Evolutionary conservation across 2,888 invertebrate genomes (phyloP).

Genomic region (Timandra comae): DNA sequence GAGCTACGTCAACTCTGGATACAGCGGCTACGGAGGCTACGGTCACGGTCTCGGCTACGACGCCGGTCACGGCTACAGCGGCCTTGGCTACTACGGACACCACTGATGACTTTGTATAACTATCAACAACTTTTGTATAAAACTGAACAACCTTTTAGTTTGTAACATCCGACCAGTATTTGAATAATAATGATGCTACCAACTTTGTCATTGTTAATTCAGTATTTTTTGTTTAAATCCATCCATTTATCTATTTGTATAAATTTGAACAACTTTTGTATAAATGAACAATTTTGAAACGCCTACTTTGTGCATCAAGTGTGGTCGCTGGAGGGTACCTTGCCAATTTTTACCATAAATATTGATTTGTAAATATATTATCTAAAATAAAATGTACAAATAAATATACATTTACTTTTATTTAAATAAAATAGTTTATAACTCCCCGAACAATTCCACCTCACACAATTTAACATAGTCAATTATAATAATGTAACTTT

Average conservation of each 20-base stretch:
- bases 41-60: slow-evolving; percentile 1
- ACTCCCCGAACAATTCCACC: too few relatives aligned
- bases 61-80: slow-evolving; percentile 14
- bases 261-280: background rate
- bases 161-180: too few relatives aligned
- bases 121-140: slow-evolving; percentile 1
- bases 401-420: background rate
- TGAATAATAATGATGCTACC: too few relatives aligned
- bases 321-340: slow-evolving; percentile 14
- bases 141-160: background rate
- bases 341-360: slow-evolving; percentile 10
- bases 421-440: background rate
- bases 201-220: background rate
- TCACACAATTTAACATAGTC: too few relatives aligned
- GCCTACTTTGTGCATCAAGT: slow-evolving; percentile 9
- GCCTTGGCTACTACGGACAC: slow-evolving; percentile 32
- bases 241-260: too few relatives aligned
- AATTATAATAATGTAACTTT: too few relatives aligned
- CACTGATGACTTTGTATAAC: slow-evolving; percentile 34
- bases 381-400: slow-evolving; percentile 19
- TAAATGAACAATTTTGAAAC: slow-evolving; percentile 1
- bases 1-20: slow-evolving; percentile 32
- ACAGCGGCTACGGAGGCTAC: background rate
- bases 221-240: too few relatives aligned
- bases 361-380: slow-evolving; percentile 21